These are phyloP conservation scores for Pteria penguin DNA, from an alignment of 2,888 invertebrate species.

Conservation along the genomic window DNA sequence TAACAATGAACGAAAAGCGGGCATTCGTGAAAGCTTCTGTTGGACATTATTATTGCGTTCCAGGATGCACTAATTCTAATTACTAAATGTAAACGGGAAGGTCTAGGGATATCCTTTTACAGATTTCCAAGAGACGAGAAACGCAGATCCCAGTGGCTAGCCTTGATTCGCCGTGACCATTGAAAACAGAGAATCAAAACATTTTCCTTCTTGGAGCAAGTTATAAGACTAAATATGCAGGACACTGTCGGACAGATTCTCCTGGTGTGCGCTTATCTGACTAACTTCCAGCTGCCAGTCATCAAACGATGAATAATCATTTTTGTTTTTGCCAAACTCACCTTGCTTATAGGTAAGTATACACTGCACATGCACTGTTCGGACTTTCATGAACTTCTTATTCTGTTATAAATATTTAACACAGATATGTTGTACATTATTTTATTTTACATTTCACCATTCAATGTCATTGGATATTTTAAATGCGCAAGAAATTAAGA, in stretches of 20 bases:
- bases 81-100: neutral
- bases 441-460: too few species aligned
- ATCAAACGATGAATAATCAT: too few species aligned
- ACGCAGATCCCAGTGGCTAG: neutral
- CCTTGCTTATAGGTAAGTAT: too few species aligned
- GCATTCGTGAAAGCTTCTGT: too few species aligned
- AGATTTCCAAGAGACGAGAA: neutral
- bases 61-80: neutral
- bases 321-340: too few species aligned
- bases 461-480: too few species aligned
- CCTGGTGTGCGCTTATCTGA: slow-evolving; percentile 42
- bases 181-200: slow-evolving; percentile 30
- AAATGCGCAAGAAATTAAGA: too few species aligned
- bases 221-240: slow-evolving; percentile 33
- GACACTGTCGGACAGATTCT: slow-evolving; percentile 41
- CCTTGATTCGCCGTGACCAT: neutral
- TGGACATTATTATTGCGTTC: neutral
- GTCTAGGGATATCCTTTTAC: neutral
- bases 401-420: too few species aligned
- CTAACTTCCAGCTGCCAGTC: slow-evolving; percentile 43
- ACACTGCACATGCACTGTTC: too few species aligned
- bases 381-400: too few species aligned
- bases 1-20: too few species aligned
- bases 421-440: too few species aligned
- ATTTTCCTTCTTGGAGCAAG: slow-evolving; percentile 16